phyloP scores from a whole-genome alignment of 2,888 invertebrate genomes.

The Chrysomela aeneicollis region DNA sequence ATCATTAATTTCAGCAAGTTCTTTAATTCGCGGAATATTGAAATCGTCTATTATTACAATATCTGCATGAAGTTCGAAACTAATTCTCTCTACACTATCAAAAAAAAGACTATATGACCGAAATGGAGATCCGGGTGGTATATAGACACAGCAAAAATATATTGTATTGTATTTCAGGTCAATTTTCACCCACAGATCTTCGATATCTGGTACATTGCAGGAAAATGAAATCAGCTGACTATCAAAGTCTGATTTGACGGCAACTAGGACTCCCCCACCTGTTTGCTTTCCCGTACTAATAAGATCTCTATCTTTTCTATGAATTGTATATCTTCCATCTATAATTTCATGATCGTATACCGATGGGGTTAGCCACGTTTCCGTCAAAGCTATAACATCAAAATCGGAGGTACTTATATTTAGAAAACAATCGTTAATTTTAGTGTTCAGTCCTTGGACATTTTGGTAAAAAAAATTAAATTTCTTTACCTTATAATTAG shows the following conservation, averaged over 20 bases:
- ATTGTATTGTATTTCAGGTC: constrained; percentile 8
- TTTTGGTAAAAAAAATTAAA: constrained; percentile 13
- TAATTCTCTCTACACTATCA: constrained; percentile 9
- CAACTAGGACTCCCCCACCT: constrained; percentile 9
- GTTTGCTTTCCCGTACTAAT: constrained; percentile 1
- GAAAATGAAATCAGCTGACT: constrained; percentile 12
- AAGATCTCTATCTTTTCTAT: constrained; percentile 16
- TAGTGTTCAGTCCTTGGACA: constrained; percentile 11
- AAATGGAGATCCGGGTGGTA: constrained; percentile 4
- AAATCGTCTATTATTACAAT: constrained; percentile 3
- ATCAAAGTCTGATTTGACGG: constrained; percentile 11
- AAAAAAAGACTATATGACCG: constrained; percentile 12
- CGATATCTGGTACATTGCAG: constrained; percentile 11
- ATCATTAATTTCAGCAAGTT: constrained; percentile 6
- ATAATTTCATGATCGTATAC: constrained; percentile 9
- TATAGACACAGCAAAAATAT: constrained; percentile 8
- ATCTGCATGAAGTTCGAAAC: constrained; percentile 2
- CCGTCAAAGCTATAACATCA: constrained; percentile 4
- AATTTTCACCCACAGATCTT: constrained; percentile 16
- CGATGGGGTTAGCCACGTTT: constrained; percentile 14
- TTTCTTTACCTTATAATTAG: constrained; percentile 10
- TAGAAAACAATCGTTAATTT: constrained; percentile 7
- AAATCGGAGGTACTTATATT: constrained; percentile 14
- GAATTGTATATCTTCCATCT: constrained; percentile 12
- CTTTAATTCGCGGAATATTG: constrained; percentile 1